These are phyloP conservation scores for Halictus quadricinctus DNA, from an alignment of 2,888 invertebrate genomes.

Conservation along the genomic window DNA sequence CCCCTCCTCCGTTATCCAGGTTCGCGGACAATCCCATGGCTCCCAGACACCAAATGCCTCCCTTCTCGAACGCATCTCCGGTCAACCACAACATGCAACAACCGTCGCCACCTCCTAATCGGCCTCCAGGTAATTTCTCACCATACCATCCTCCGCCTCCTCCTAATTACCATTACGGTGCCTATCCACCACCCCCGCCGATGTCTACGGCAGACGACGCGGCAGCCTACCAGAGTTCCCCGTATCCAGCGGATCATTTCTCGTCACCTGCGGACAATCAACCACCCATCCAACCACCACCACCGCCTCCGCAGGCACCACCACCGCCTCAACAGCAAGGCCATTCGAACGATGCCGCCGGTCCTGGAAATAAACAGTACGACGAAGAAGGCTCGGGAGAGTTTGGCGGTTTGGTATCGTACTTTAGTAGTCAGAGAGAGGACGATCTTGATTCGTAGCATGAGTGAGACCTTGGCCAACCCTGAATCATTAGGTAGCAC, in stretches of 20 bases:
- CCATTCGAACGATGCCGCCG: conserved; percentile 62
- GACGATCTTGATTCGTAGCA: conserved; percentile 93
- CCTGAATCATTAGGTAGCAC: conserved; percentile 64
- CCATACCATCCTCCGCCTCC: conserved; percentile 83
- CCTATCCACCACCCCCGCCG: conserved; percentile 82
- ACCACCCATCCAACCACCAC: conserved; percentile 66
- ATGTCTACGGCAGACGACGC: conserved; percentile 81
- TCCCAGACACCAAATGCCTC: conserved; percentile 77
- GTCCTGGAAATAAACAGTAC: conserved; percentile 78
- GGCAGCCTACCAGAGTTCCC: conserved; percentile 81
- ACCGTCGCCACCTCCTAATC: conserved; percentile 80
- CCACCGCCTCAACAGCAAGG: conserved; percentile 59
- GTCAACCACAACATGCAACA: conserved; percentile 78
- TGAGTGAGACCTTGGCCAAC: conserved; percentile 81
- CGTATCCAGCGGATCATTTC: conserved; percentile 76
- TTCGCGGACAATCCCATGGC: conserved; percentile 73
- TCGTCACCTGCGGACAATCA: conserved; percentile 69
- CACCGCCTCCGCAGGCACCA: conserved; percentile 59
- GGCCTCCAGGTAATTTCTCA: conserved; percentile 80
- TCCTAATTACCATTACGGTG: conserved; percentile 82
- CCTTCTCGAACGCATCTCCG: conserved; percentile 76
- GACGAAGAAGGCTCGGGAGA: conserved; percentile 87
- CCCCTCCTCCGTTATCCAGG: conserved; percentile 79
- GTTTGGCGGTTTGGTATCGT: conserved; percentile 95
- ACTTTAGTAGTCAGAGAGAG: conserved; percentile 95